These are phyloP conservation scores for Gambusia yucatana DNA, from an alignment of 2,797 vertebrate genomes.

Conservation along the genomic window DNA sequence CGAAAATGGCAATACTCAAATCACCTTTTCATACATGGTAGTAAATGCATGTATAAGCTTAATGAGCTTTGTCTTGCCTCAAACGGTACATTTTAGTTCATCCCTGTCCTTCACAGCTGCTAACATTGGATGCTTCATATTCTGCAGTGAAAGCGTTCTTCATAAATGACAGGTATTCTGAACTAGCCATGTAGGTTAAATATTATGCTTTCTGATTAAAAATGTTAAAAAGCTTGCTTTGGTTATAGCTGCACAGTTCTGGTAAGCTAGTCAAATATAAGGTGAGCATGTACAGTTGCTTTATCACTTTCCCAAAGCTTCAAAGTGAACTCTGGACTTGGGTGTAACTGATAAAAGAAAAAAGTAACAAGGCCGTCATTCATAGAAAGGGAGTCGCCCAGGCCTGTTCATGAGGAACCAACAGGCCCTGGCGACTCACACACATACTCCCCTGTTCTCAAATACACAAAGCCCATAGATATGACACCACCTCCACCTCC, in stretches of 20 bases:
- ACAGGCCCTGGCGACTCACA: conserved; percentile 54
- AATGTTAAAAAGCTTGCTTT: background rate
- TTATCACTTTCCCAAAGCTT: conserved; percentile 5
- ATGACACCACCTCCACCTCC: conserved; percentile 14
- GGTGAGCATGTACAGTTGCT: background rate
- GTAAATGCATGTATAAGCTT: background rate
- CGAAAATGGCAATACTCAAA: background rate
- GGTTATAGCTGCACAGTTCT: background rate
- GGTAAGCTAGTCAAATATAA: conserved; percentile 1
- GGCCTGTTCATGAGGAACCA: background rate
- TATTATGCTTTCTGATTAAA: background rate
- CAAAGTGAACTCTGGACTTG: conserved; percentile 8
- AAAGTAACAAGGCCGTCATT: conserved; percentile 22
- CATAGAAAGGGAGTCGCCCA: conserved; percentile 36
- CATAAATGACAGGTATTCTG: background rate
- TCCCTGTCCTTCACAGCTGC: background rate
- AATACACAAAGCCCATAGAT: conserved; percentile 35
- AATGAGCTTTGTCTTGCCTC: background rate
- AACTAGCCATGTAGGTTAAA: background rate
- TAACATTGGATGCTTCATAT: background rate
- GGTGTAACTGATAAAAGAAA: conserved; percentile 19
- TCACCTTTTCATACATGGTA: background rate
- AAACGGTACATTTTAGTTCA: background rate
- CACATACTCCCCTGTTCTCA: conserved; percentile 9
- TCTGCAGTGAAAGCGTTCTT: background rate